phyloP scores from a whole-genome alignment of 2,797 vertebrate genomes.

The Chrosomus eos region DNA sequence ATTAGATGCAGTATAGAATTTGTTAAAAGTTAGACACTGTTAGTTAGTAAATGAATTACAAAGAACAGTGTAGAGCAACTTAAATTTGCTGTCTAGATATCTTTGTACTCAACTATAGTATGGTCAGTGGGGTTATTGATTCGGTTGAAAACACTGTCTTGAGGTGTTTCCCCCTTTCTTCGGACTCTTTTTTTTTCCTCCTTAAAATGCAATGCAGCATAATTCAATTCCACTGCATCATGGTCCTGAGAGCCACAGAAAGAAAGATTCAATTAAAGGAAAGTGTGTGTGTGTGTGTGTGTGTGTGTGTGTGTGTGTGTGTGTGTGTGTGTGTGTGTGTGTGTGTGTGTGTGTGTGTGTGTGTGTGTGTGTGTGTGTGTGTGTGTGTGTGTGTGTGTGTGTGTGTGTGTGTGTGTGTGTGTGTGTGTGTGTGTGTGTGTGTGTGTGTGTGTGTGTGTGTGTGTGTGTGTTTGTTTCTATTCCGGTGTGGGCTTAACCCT shows the following conservation, averaged over 20 bases:
- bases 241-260: neutral
- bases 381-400: no score
- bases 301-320: no score
- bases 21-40: neutral
- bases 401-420: no score
- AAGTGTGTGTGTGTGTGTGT: no score
- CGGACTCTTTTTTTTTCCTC: neutral
- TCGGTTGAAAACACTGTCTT: conserved; percentile 22
- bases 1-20: neutral
- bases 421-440: no score
- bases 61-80: neutral
- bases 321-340: no score
- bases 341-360: no score
- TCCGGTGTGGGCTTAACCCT: no score
- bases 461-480: no score
- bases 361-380: no score
- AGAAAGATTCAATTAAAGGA: neutral
- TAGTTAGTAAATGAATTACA: neutral
- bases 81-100: neutral
- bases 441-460: no score
- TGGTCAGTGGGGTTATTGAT: neutral
- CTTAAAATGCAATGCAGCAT: conserved; percentile 29
- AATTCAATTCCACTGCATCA: conserved; percentile 30
- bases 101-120: neutral
- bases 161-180: neutral